Conservation (phyloP, 2,888 invertebrate genomes). For the Melanostoma mellinum region DNA sequence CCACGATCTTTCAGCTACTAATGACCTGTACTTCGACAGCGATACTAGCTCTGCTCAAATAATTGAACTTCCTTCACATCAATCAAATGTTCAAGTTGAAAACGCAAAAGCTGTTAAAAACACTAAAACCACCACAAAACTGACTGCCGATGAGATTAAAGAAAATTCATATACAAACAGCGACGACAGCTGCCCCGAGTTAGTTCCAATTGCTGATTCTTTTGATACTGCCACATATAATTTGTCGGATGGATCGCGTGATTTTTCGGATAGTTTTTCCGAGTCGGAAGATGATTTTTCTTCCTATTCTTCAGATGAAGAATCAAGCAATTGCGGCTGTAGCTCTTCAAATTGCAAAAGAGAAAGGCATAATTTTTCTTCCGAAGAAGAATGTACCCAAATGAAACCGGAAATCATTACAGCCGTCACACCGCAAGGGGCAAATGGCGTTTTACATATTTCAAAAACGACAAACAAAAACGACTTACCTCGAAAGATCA, state of each 20-base stretch:
- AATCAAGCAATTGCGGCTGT: slow-evolving; percentile 17
- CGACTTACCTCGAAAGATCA: no score
- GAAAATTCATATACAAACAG: slow-evolving; percentile 39
- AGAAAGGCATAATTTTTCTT: background rate
- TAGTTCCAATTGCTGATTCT: slow-evolving; percentile 33
- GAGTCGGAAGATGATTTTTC: background rate
- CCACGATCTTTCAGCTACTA: slow-evolving; percentile 72
- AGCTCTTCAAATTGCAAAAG: background rate
- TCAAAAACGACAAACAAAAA: no score
- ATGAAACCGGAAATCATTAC: slow-evolving; percentile 26
- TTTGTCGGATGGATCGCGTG: no score
- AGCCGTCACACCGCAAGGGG: background rate
- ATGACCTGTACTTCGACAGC: slow-evolving; percentile 74
- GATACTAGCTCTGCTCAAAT: slow-evolving; percentile 75
- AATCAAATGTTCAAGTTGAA: slow-evolving; percentile 41
- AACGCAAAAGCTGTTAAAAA: slow-evolving; percentile 56
- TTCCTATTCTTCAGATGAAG: slow-evolving; percentile 3
- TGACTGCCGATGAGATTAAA: slow-evolving; percentile 1
- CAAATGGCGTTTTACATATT: no score
- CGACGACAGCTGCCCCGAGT: slow-evolving; percentile 71
- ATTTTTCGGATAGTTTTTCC: no score
- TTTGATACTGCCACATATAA: no score
- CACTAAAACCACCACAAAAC: slow-evolving; percentile 8
- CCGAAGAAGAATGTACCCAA: background rate
- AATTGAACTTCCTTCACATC: slow-evolving; percentile 73